A percentile compares a stretch with the other conserved stretches of the same genome.
These are phyloP conservation scores for Muscicapa comitata DNA, from an alignment of 2,797 vertebrate species.

Conservation along the genomic window DNA sequence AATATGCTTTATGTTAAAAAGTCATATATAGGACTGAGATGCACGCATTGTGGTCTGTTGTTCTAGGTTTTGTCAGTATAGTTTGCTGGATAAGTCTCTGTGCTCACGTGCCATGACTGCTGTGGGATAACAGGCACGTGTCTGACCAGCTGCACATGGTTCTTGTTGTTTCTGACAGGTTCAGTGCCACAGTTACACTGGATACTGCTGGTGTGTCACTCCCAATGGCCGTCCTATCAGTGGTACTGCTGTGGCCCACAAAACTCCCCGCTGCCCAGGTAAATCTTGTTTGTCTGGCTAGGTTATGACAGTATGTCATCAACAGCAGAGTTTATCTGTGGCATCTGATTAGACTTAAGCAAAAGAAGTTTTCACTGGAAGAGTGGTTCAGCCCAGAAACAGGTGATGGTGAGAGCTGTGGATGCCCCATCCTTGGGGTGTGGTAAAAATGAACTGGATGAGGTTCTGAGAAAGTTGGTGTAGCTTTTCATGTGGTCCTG, in stretches of 20 bases:
- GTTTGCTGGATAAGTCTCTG: not conserved
- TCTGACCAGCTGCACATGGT: not conserved
- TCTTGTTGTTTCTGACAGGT: conserved; percentile 75
- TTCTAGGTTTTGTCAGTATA: not conserved
- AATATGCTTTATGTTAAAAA: not conserved
- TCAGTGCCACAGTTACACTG: conserved; percentile 97
- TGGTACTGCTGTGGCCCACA: conserved; percentile 95
- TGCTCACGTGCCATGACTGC: not conserved
- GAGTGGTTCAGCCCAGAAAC: not conserved
- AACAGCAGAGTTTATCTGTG: not conserved
- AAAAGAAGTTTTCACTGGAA: not conserved
- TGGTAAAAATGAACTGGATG: not conserved
- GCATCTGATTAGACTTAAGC: not conserved
- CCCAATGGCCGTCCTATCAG: conserved; percentile 93
- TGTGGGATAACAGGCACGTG: not conserved
- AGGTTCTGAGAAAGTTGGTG: not conserved
- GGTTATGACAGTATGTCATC: not conserved
- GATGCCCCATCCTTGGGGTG: not conserved
- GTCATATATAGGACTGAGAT: not conserved
- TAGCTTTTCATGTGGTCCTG: not conserved
- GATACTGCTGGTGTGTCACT: conserved; percentile 97
- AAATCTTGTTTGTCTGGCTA: not conserved
- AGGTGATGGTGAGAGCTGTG: not conserved
- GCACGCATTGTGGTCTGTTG: not conserved
- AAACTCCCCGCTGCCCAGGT: conserved; percentile 95